These are phyloP conservation scores for Phylloscopus collybita DNA, from an alignment of 2,797 vertebrate genomes.

Conservation along the genomic window DNA sequence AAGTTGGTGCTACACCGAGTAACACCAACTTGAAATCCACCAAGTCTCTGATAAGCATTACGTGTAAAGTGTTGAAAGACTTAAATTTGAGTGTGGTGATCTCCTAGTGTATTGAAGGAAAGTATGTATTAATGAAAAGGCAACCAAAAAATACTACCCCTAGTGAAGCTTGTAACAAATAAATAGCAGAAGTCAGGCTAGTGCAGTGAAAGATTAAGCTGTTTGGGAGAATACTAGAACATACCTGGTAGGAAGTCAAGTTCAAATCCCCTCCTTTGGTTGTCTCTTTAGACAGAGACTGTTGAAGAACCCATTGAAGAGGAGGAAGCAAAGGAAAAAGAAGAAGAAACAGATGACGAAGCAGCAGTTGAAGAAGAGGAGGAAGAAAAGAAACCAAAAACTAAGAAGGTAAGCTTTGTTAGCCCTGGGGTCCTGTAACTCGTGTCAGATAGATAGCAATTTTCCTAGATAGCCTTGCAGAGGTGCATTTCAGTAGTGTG, in stretches of 20 bases:
- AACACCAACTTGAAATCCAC: neutral
- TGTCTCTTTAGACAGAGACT: slow-evolving; percentile 87
- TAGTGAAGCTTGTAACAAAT: neutral
- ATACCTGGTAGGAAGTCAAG: neutral
- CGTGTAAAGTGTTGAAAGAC: neutral
- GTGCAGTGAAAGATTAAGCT: neutral
- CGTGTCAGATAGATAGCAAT: rapidly evolving
- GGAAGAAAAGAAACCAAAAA: slow-evolving; percentile 97
- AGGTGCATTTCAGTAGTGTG: neutral
- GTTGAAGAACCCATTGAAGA: slow-evolving; percentile 96
- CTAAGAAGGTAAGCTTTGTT: slow-evolving; percentile 85
- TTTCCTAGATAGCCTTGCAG: neutral
- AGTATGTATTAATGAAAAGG: neutral
- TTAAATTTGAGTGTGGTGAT: neutral
- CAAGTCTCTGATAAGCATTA: neutral
- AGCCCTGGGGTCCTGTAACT: neutral
- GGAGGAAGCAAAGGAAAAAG: slow-evolving; percentile 87
- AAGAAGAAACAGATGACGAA: slow-evolving; percentile 88
- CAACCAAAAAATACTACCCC: neutral
- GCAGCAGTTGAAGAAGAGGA: slow-evolving; percentile 93
- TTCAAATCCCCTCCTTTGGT: neutral
- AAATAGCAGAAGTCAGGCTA: neutral
- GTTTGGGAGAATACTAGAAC: neutral
- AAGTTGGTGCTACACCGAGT: neutral
- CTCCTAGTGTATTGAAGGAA: neutral